Evolutionary conservation across 2,888 invertebrate genomes (phyloP).

Genomic region (Macaria notata): DNA sequence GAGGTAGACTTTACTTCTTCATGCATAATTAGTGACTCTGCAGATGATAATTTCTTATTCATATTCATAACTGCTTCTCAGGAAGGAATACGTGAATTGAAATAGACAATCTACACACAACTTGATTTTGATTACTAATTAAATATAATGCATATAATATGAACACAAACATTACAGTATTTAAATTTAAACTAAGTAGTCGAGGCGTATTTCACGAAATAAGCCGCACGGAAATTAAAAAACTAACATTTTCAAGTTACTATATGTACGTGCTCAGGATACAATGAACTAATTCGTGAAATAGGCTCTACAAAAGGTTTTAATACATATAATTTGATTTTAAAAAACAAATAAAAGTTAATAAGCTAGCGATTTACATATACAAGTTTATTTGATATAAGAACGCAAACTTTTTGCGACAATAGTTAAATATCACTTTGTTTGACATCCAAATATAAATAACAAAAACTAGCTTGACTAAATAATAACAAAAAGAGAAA

Average conservation of each 20-base stretch:
- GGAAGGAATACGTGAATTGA: constrained; percentile 77
- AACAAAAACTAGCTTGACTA: too few species aligned
- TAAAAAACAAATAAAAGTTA: background rate
- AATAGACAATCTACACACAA: constrained; percentile 57
- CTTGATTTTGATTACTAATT: constrained; percentile 1
- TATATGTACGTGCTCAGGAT: too few species aligned
- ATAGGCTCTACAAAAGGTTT: background rate
- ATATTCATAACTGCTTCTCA: constrained; percentile 68
- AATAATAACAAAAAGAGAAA: too few species aligned
- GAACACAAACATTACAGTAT: constrained; percentile 1
- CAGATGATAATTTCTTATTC: constrained; percentile 48
- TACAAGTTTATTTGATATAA: too few species aligned
- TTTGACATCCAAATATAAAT: too few species aligned
- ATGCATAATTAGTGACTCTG: constrained; percentile 56
- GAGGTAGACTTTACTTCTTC: constrained; percentile 55
- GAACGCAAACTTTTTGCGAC: too few species aligned
- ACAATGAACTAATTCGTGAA: background rate
- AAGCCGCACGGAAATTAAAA: too few species aligned
- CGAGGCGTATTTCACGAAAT: background rate
- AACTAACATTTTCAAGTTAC: too few species aligned
- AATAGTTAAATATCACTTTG: too few species aligned
- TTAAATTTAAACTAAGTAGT: background rate
- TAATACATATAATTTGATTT: background rate
- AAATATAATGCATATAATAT: constrained; percentile 1
- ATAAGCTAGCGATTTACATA: too few species aligned